Evolutionary conservation across 2,113 vertebrate genomes (phyloP).

Genomic region (Heterocephalus glaber): DNA sequence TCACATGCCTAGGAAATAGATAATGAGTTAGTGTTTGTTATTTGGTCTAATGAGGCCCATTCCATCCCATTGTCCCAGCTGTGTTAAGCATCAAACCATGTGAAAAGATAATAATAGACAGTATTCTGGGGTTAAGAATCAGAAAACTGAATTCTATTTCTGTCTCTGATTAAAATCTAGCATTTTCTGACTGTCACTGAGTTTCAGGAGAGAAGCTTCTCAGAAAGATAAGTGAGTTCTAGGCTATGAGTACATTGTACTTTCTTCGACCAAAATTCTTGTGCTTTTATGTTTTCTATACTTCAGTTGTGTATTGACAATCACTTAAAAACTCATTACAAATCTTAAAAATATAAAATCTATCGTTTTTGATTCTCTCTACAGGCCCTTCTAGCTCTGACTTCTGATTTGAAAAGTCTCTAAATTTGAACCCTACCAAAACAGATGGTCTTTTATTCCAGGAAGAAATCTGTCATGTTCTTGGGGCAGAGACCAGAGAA

Average conservation of each 20-base stretch:
- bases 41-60: not conserved
- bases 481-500: not conserved
- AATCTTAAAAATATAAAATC: not conserved
- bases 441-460: not conserved
- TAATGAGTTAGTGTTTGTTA: not conserved
- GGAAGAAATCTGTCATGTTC: not conserved
- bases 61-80: not conserved
- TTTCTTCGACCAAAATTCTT: not conserved
- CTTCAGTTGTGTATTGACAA: not conserved
- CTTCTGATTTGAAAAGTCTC: slow-evolving; percentile 19
- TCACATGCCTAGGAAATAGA: not conserved
- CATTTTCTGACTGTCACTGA: not conserved
- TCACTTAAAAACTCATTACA: not conserved
- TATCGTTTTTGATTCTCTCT: not conserved
- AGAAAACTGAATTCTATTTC: slow-evolving; percentile 40
- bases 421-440: not conserved
- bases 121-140: slow-evolving; percentile 15
- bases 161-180: slow-evolving; percentile 49
- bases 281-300: not conserved
- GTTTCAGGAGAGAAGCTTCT: not conserved
- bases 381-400: not conserved
- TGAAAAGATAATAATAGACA: not conserved
- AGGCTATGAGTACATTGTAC: not conserved
- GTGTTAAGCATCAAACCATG: not conserved
- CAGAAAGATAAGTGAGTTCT: not conserved